Conservation (phyloP, 2,797 vertebrate species). For the Dendrocincla fuliginosa region DNA sequence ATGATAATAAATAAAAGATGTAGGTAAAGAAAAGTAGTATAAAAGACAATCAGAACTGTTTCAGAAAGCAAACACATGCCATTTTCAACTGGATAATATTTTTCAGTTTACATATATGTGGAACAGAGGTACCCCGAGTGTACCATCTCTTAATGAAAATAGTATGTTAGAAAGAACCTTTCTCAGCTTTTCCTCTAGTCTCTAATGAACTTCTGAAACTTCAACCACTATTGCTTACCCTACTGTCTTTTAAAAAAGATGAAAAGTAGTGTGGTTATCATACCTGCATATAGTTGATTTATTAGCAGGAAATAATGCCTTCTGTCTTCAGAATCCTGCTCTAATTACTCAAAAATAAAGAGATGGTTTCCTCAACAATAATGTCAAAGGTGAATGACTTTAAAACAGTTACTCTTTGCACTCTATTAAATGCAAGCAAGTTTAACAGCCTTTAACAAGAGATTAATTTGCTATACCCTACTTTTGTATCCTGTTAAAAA, state of each 20-base stretch:
- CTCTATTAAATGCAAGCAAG: neutral
- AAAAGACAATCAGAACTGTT: neutral
- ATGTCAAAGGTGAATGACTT: neutral
- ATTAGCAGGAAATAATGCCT: neutral
- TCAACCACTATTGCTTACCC: fast-evolving
- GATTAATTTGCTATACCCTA: neutral
- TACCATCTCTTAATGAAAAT: neutral
- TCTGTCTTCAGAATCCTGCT: neutral
- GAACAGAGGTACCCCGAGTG: neutral
- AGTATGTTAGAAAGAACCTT: neutral
- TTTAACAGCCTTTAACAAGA: neutral
- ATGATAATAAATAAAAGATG: neutral
- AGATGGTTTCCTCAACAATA: neutral
- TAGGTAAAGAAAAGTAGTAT: neutral
- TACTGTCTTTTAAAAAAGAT: neutral
- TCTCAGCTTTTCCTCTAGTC: neutral
- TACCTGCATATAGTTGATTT: neutral
- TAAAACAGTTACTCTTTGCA: neutral
- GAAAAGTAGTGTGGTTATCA: neutral
- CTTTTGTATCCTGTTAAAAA: neutral
- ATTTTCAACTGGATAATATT: neutral
- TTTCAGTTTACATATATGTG: neutral
- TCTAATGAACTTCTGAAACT: neutral
- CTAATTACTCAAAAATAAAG: neutral
- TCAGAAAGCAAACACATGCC: neutral